Base-by-base conservation (phyloP, 2,797 vertebrate species). In the Manis javanica region DNA sequence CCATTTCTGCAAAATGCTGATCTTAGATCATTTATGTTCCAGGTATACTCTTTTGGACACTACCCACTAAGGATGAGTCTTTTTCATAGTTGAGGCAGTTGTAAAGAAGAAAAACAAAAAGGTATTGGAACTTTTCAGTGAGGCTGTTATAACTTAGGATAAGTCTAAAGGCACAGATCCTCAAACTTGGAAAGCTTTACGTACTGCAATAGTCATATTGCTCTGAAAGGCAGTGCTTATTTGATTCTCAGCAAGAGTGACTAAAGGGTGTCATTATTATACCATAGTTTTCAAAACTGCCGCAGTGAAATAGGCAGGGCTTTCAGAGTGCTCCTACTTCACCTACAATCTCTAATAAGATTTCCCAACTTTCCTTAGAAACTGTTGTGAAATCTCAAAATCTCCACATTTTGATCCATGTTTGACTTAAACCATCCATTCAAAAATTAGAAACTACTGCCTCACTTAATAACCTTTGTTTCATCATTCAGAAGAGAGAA, bases 171-270 rank as follows among this genome's bases (percentile, higher is more conserved):
- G 46, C 15, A 51, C 6, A 53, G 18, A n/a, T 31, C 5, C 24
- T 49, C 6, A 51, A 21, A 55, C 39, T 0, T 81, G 53, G 34
- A 86, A 89, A 85, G 29, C 3, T 21, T 59, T 69, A 39, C 10
- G 0, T 16, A 24, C 7, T 16, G 6, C 13, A 42, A 18, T 13
- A 34, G 12, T 63, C 34, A 31, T n/a, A 42, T 21, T 64, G 9
- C 59, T 81, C 55, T 19, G 37, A 34, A 81, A 63, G 7, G 2
- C 0, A 37, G 4, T 72, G 53, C 2, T 29, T 10, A 29, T 78
- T 83, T 84, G 26, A 92, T 42, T 95, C 2, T 93, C 64, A 81
- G 61, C 53, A 71, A 39, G 49, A 85, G 19, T 49, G 46, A 19
- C 64, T 31, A 31, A 49, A 78, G 3, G 11, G 3, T 2, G 24